Percentiles rank a stretch among this genome's conserved stretches.
Conservation (phyloP, 1,140 invertebrate genomes). For the Carcinoscorpius rotundicauda region DNA sequence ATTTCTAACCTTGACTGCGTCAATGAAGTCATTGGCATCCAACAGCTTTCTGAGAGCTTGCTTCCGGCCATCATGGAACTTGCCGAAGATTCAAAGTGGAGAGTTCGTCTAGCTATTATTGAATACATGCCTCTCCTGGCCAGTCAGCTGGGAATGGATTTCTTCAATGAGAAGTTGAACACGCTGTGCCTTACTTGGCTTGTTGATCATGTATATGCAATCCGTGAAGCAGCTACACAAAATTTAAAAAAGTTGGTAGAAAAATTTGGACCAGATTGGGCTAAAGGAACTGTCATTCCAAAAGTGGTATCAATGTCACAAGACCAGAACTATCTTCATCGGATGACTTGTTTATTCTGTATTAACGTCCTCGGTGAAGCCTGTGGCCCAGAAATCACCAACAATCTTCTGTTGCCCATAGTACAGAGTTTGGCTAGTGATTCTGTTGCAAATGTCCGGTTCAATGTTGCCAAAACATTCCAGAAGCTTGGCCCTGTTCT, state of each 20-base stretch:
- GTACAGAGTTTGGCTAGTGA: slow-evolving; percentile 86
- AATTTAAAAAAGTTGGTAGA: slow-evolving; percentile 96
- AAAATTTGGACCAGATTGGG: slow-evolving; percentile 97
- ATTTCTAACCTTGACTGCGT: slow-evolving; percentile 99
- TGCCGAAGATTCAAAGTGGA: slow-evolving; percentile 98
- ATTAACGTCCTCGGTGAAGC: slow-evolving; percentile 94
- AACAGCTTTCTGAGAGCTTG: slow-evolving; percentile 71
- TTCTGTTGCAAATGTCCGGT: slow-evolving; percentile 95
- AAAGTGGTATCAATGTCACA: slow-evolving; percentile 80
- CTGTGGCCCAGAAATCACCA: slow-evolving; percentile 85
- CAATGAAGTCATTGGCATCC: slow-evolving; percentile 87
- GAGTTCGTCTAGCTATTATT: slow-evolving; percentile 90
- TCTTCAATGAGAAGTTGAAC: slow-evolving; percentile 98
- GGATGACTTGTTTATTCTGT: slow-evolving; percentile 99
- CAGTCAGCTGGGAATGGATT: slow-evolving; percentile 81
- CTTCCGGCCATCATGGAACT: slow-evolving; percentile 97
- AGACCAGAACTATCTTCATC: slow-evolving; percentile 94
- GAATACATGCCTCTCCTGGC: slow-evolving; percentile 99
- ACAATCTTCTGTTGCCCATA: slow-evolving; percentile 86
- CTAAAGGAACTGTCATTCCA: slow-evolving; percentile 90
- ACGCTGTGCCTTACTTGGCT: slow-evolving; percentile 98
- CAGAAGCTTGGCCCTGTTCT: slow-evolving; percentile 86
- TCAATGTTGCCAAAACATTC: slow-evolving; percentile 97
- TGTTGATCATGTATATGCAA: slow-evolving; percentile 97
- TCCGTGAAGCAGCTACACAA: slow-evolving; percentile 92